Base-by-base conservation (phyloP, 1,140 invertebrate genomes). In the Drosophila punjabiensis region DNA sequence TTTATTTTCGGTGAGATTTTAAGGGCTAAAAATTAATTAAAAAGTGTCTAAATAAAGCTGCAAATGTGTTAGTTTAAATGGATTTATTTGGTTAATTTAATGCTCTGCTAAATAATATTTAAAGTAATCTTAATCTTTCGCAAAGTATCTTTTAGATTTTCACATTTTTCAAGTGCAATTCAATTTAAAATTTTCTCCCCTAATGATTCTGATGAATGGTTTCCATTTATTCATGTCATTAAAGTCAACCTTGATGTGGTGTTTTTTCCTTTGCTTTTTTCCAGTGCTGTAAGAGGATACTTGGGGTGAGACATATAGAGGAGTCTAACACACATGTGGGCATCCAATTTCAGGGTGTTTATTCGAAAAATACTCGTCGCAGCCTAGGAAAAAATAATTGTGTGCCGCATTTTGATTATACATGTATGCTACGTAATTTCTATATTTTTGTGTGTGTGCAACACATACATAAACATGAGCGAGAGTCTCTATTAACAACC, bases 351-450 rank as follows among this genome's bases (percentile, higher is more conserved):
- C 50, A 64, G 50, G 37, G 48, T 45, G 37, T 41, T 39, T 53
- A 50, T 70, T 45, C 37, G n/a, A 52, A 48, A 56, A 56, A 39
- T 56, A 56, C 55, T 56, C 33, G 55, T 39, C 20, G 13, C 33
- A 37, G 55, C 14, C 55, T 56, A 56, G 33, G 55, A 56, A 39
- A 39, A 71, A 75, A 48, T 76, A 76, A 76, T 76, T 76, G 35
- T 64, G 43, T 59, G 18, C 39, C 66, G 55, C 55, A 53, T 43
- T 74, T 50, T 74, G 35, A 73, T 47, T 61, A 53, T 76, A 70
- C 67, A 85, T 81, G 63, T 73, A 50, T 37, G 50, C 24, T 30
- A 30, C 24, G 20, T 41, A 56, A 59, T 63, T 33, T 76, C 35
- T 62, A 18, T 84, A 69, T 59, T 84, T 86, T 24, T 53, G 13